Evolutionary conservation across 2,888 invertebrate genomes (phyloP), one percentile per base, ranked within the genome.

Genomic region (Oscheius sp.): DNA sequence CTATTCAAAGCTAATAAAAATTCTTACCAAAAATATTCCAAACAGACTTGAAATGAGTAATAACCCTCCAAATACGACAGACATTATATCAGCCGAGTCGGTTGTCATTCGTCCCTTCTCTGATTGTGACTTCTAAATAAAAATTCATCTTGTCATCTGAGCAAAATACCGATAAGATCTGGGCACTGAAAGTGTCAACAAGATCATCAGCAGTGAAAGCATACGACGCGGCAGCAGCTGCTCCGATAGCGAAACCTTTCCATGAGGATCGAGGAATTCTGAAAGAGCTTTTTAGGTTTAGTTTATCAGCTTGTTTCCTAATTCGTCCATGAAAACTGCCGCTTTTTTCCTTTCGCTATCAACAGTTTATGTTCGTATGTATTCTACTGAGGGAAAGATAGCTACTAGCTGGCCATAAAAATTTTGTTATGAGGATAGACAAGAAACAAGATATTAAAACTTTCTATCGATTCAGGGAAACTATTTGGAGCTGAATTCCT

Each of bases 141-240:
- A 33, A 36, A 9, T n/a, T 1, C 17, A 20, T 51, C n/a, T n/a
- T 17, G 12, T 32, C 26, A 1, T 17, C 9, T 8, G 14, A 8
- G 2, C 36, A 41, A 59, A 54, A 44, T 51, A 81, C 82, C 50
- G 73, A 70, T 0, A 82, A 59, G 50, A 85, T 80, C 26, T 83
- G 80, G 2, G 83, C 63, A 4, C 83, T 83, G 71, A 80, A 85
- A 6, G 84, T 84, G 57, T 85, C 85, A 57, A 85, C 78, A 26
- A 85, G 71, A 50, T 85, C 85, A 56, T 85, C 85, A 2, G 79
- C 85, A 1, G 85, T 85, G 69, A 83, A 84, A 0, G 82, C 78
- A 56, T 82, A 85, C 3, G 80, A 80, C 12, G 78, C 68, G 1
- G 80, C 83, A 8, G 84, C 85, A 20, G 78, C 63, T 6, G 76